Evolutionary conservation across 2,113 vertebrate species (phyloP), one percentile per base, ranked within the genome.

Genomic region (Nesoenas mayeri): DNA sequence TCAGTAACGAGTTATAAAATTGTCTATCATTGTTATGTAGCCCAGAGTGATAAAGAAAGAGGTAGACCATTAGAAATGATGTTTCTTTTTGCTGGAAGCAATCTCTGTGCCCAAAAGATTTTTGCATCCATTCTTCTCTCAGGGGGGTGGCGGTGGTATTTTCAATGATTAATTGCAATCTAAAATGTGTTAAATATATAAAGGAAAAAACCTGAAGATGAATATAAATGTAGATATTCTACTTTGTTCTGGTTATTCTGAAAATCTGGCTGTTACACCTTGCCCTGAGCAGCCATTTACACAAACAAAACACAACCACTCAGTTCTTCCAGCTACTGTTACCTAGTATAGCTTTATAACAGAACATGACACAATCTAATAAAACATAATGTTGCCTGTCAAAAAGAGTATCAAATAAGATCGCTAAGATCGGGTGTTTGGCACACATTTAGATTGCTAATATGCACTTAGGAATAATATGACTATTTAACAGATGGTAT

Each of bases 401-500:
- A 97, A 65, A 60, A 79, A 44, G 64, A 79, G 56, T 94, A 89
- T 66, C 74, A 70, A 58, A 64, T 66, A 85, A 74, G 81, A 90
- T 83, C 36, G 47, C 58, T n/a, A 85, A 95, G 92, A 93, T 96
- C 96, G 87, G 82, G 93, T 96, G 95, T 92, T 93, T 93, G 95
- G 91, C 88, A 85, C 83, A 77, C 70, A 84, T 90, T 88, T 95
- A 67, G 88, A 79, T 84, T 79, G 81, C 62, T 97, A 96, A 97
- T 97, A 97, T 86, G 88, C 91, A 93, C 64, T 91, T 77, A 96
- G 95, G 94, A 97, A 95, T 75, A 58, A 47, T 79, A 71, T n/a
- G 67, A 54, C 72, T 97, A 85, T 97, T 96, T 97, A 96, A 95
- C 96, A 97, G 96, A 97, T 92, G 96, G 96, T 70, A 32, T 91